A percentile compares a stretch with the other conserved stretches of the same genome.
Conservation (phyloP, 2,888 invertebrate species). For the Aphodius granarius region DNA sequence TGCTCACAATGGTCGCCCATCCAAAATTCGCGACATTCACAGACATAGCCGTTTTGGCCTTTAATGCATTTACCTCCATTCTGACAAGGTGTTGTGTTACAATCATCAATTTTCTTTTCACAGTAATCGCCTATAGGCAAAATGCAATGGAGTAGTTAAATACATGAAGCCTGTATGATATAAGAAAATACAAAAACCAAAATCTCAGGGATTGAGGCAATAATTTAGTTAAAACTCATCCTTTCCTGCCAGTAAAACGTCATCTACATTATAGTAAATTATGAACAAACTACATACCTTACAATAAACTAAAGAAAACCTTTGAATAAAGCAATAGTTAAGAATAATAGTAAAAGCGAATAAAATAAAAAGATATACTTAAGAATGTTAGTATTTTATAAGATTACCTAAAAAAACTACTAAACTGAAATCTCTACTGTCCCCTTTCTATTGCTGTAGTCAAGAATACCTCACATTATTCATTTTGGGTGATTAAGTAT, state of each 20-base stretch:
- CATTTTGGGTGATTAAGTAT: too few relatives aligned
- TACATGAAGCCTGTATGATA: slow-evolving; percentile 1
- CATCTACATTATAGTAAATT: too few relatives aligned
- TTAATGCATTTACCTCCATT: slow-evolving; percentile 61
- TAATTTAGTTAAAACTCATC: too few relatives aligned
- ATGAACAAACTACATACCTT: not conserved
- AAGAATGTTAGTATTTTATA: not conserved
- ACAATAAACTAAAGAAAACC: not conserved
- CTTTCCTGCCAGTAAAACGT: too few relatives aligned
- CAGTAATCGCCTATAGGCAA: slow-evolving; percentile 56
- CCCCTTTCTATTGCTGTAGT: not conserved
- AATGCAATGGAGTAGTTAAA: not conserved
- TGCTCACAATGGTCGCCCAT: slow-evolving; percentile 61
- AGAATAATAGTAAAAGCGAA: too few relatives aligned
- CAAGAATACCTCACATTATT: not conserved
- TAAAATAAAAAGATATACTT: not conserved
- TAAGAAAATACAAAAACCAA: slow-evolving; percentile 2
- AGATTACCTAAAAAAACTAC: not conserved
- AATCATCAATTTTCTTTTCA: slow-evolving; percentile 57
- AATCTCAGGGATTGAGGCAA: too few relatives aligned
- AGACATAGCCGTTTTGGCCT: slow-evolving; percentile 56
- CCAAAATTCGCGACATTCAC: slow-evolving; percentile 62
- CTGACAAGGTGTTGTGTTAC: slow-evolving; percentile 56
- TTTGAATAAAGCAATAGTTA: not conserved
- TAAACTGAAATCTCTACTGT: not conserved